Base-by-base conservation (phyloP, 1,140 invertebrate species). In the Lordiphosa clarofinis region DNA sequence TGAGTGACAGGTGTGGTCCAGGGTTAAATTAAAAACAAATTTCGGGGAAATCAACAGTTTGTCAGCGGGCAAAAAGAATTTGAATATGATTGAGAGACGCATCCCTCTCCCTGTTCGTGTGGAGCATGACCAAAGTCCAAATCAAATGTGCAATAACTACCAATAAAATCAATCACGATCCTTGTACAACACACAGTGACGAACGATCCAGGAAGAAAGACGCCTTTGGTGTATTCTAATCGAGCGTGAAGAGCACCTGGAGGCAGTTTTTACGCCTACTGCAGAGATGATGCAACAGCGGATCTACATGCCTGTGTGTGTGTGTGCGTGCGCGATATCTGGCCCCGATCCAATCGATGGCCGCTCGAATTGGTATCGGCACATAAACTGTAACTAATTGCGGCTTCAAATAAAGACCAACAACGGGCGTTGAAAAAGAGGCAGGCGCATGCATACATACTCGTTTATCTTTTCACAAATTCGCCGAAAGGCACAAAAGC, bases 191-290 rank as follows among this genome's bases (percentile, higher is more conserved):
- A 19, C 19, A 19, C 19, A 19, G 19, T 2, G 19, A 19, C 19
- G 19, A 44, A 28, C 31, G 33, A 21, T 9, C 31, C 39, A 54
- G 47, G 37, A 43, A 39, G 10, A 38, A 48, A 61, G 54, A 44
- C 36, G 59, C 78, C 59, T 44, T 11, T 60, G 54, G 68, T 62
- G 64, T 71, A 82, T 88, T 87, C 86, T 87, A 86, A 87, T 87
- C 69, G 69, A 88, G 66, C 86, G 81, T 87, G 81, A 86, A 84
- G 81, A 81, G 74, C 86, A 87, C 86, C 86, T 88, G 86, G 86
- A 76, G 86, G 86, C 86, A 42, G 42, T 67, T 56, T 56, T 63
- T 40, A 63, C 75, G 78, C 78, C 78, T 62, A 65, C 73, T 78
- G 64, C 47, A 24, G 21, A 48, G 33, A 44, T 58, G 49, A 56